A percentile compares a stretch with the other conserved stretches of the same genome.
Conservation (phyloP, 2,797 vertebrate species). For the Alauda arvensis region DNA sequence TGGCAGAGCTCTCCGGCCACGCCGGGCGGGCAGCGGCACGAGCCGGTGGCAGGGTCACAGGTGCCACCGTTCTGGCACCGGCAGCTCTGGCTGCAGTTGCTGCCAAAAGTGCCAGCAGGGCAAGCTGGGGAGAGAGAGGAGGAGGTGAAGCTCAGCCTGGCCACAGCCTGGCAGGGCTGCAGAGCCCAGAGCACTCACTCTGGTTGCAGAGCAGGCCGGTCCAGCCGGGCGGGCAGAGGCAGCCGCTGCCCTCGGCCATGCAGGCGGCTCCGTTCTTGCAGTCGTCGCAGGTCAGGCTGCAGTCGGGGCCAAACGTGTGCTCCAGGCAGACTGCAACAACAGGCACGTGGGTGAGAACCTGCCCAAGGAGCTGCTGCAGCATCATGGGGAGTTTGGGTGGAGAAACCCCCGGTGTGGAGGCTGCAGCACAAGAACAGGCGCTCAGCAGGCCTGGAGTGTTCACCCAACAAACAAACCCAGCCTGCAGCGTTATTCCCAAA, state of each 20-base stretch:
- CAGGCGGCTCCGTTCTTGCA: conserved; percentile 85
- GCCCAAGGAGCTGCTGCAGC: neutral
- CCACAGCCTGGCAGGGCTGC: rapidly evolving
- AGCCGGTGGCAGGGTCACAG: conserved; percentile 79
- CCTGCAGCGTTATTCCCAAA: rapidly evolving
- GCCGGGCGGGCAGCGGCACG: conserved; percentile 88
- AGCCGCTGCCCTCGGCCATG: conserved; percentile 71
- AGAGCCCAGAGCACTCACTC: conserved; percentile 73
- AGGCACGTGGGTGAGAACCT: rapidly evolving
- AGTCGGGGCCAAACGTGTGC: conserved; percentile 86
- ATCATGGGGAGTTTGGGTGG: rapidly evolving
- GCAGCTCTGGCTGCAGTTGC: conserved; percentile 86
- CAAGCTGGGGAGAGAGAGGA: conserved; percentile 75
- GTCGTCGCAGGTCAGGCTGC: conserved; percentile 89
- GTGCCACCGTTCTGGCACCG: conserved; percentile 88
- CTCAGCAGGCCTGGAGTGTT: rapidly evolving
- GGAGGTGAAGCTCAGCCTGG: rapidly evolving
- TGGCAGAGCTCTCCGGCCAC: conserved; percentile 86
- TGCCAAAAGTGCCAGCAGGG: conserved; percentile 80
- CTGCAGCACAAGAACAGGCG: neutral
- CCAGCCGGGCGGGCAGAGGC: conserved; percentile 85
- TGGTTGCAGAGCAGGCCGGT: conserved; percentile 87
- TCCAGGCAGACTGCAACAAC: conserved; percentile 85
- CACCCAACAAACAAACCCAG: neutral
- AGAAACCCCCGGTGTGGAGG: rapidly evolving